Base-by-base conservation (phyloP, 2,888 invertebrate genomes). In the Mythimna impura region DNA sequence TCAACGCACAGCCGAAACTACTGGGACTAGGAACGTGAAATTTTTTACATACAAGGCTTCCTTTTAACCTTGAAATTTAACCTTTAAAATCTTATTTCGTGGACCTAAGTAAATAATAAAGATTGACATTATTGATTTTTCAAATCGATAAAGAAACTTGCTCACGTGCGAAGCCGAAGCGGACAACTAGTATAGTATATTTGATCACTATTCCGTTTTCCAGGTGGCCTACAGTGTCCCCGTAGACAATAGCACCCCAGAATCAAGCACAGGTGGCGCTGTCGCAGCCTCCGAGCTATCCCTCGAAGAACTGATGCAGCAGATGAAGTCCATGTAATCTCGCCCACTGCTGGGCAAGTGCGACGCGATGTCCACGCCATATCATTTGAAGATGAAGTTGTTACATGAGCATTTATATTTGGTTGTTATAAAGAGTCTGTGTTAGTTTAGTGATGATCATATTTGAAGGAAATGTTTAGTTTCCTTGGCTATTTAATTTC, bases 221-320 rank as follows among this genome's bases (percentile, higher is more conserved):
- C 96, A 94, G 98, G 98, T 91, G 90, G 98, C 98, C 0, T 99
- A 99, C 92, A 97, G 97, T 47, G 95, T 97, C 52, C 97, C 98
- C 0, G 94, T 83, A 17, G 94, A 96, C 82, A 93, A 89, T 76
- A 92, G 93, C 65, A 93, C 95, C 52, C 94, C 94, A 0, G 93
- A 95, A 66, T 93, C 93, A 1, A 95, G 96, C 85, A 94, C 94
- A 20, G 93, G 94, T 1, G 95, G 93, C 17, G 94, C 94, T 10
- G 94, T 95, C 61, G 95, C 96, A 0, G 96, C 96, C 54, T 94
- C 95, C 0, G 97, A 97, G 75, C 93, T 97, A 5, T 98, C 98
- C 80, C 96, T 99, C 67, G 99, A 99, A 73, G 99, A 99, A 69
- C 96, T 99, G 78, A 99, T 99, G 98, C 98, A 98, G 78, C 98